Conservation (phyloP, 2,113 vertebrate genomes). For the Odontesthes bonariensis region DNA sequence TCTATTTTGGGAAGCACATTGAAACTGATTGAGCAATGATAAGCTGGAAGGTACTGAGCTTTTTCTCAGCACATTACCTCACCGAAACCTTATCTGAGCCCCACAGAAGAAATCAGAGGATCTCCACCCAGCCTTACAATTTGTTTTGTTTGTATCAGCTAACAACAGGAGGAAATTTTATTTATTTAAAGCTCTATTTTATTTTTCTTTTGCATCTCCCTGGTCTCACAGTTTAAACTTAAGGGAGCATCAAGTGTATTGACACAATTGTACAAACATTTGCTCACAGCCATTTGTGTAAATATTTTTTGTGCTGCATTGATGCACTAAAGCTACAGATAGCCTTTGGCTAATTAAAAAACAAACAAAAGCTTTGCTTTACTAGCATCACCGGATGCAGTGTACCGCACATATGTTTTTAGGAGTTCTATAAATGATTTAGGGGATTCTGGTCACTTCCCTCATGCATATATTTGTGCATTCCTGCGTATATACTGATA, state of each 20-base stretch:
- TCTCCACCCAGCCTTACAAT: background rate
- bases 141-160: background rate
- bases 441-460: background rate
- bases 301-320: background rate
- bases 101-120: conserved; percentile 1
- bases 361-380: background rate
- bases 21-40: conserved; percentile 73
- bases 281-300: background rate
- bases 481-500: conserved; percentile 1
- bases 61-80: conserved; percentile 54
- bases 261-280: background rate
- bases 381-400: background rate
- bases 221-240: background rate
- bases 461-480: background rate
- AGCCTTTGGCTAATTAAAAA: background rate
- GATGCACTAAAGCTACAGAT: background rate
- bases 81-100: conserved; percentile 40
- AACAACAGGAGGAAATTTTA: background rate
- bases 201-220: background rate
- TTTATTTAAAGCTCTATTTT: background rate
- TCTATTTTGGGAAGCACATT: conserved; percentile 74
- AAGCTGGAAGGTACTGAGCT: conserved; percentile 56
- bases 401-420: background rate
- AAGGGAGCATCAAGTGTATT: background rate
- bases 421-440: background rate